These are phyloP conservation scores for Brachypteracias leptosomus DNA, from an alignment of 2,113 vertebrate genomes.

Conservation along the genomic window DNA sequence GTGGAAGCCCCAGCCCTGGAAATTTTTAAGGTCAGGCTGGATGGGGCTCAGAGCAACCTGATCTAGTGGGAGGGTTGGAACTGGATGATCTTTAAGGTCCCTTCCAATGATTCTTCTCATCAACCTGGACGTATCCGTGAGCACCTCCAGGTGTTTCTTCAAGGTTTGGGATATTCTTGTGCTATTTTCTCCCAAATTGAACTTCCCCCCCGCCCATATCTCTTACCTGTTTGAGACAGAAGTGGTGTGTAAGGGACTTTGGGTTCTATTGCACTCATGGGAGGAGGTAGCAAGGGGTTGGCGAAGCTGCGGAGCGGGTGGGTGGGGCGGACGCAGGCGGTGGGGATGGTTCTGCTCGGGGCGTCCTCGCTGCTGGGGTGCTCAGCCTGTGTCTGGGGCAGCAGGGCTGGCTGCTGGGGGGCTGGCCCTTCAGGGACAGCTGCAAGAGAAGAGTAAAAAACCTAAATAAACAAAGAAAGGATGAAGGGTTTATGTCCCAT, in stretches of 20 bases:
- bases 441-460: not conserved
- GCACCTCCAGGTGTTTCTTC: too few relatives aligned
- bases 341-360: slow-evolving; percentile 86
- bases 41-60: too few relatives aligned
- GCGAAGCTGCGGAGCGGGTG: slow-evolving; percentile 94
- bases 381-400: slow-evolving; percentile 76
- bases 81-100: too few relatives aligned
- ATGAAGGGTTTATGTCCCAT: too few relatives aligned
- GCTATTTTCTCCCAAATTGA: too few relatives aligned
- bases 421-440: slow-evolving; percentile 73
- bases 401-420: slow-evolving; percentile 73
- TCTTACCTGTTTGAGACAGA: slow-evolving; percentile 79
- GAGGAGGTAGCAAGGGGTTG: slow-evolving; percentile 88
- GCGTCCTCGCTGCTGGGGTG: slow-evolving; percentile 77
- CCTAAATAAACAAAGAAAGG: too few relatives aligned
- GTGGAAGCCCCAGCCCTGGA: too few relatives aligned
- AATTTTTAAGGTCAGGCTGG: too few relatives aligned
- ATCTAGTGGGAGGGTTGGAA: too few relatives aligned
- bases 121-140: too few relatives aligned
- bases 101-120: too few relatives aligned
- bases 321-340: slow-evolving; percentile 88
- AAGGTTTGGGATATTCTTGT: too few relatives aligned
- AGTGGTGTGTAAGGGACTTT: slow-evolving; percentile 88
- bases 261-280: slow-evolving; percentile 89
- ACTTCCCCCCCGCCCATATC: not conserved